Percentiles rank a stretch among this genome's conserved stretches.
These are phyloP conservation scores for Sparidentex hasta DNA, from an alignment of 2,797 vertebrate genomes.

Conservation along the genomic window DNA sequence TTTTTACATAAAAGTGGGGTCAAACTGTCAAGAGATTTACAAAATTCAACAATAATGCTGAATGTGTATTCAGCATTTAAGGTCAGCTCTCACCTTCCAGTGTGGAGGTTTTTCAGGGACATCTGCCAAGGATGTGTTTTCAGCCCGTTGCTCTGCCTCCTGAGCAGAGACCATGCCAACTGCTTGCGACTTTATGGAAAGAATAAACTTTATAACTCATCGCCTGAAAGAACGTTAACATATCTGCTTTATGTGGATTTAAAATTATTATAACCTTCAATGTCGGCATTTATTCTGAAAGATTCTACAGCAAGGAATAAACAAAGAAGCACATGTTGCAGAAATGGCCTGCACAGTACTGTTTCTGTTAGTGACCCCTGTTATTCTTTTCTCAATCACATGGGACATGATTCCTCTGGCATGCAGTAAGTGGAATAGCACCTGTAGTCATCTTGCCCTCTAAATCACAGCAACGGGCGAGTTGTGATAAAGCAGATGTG, in stretches of 20 bases:
- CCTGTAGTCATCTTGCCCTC: conserved; percentile 46
- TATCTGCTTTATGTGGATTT: conserved; percentile 1
- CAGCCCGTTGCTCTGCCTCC: conserved; percentile 9
- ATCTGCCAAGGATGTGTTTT: conserved; percentile 19
- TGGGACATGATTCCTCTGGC: conserved; percentile 58
- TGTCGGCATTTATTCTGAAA: not conserved
- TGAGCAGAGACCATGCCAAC: not conserved
- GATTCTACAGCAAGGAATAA: not conserved
- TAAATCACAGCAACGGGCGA: conserved; percentile 65
- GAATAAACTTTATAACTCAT: not conserved
- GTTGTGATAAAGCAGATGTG: conserved; percentile 64
- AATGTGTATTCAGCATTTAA: conserved; percentile 14
- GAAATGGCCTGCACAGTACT: conserved; percentile 12
- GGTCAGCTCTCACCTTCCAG: conserved; percentile 11
- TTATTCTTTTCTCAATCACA: conserved; percentile 54
- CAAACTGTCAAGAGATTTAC: conserved; percentile 21
- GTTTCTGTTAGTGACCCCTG: conserved; percentile 50
- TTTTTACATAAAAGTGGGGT: not conserved
- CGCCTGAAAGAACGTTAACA: conserved; percentile 3
- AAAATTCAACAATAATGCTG: conserved; percentile 16
- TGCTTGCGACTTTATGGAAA: not conserved
- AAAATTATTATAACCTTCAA: not conserved
- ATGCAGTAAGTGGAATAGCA: conserved; percentile 60
- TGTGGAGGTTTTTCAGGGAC: conserved; percentile 8
- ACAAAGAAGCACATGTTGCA: not conserved